phyloP scores from a whole-genome alignment of 2,113 vertebrate genomes.

The Accipiter virgatus region DNA sequence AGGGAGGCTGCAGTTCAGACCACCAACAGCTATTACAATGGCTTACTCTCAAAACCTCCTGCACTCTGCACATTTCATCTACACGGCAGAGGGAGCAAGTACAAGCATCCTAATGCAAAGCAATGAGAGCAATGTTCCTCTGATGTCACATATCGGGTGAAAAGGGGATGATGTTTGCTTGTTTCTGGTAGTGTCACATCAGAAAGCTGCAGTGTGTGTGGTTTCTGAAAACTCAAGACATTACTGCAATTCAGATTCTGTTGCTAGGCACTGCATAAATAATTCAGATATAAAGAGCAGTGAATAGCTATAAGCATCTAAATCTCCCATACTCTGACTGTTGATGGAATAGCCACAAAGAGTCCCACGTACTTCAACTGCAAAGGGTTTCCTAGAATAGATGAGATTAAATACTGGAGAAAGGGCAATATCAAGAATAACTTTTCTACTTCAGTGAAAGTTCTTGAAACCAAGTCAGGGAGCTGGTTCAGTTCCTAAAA shows the following conservation, averaged over 20 bases:
- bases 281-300: not conserved
- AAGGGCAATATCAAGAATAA: not conserved
- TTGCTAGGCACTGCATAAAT: not conserved
- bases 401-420: not conserved
- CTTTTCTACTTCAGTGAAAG: not conserved
- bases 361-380: not conserved
- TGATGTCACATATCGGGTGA: not conserved
- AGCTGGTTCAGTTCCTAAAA: not conserved
- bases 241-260: not conserved
- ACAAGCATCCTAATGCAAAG: not conserved
- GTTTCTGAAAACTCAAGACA: not conserved
- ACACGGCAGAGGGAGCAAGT: not conserved
- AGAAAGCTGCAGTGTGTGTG: not conserved
- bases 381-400: not conserved
- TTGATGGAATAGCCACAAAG: not conserved
- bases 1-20: not conserved
- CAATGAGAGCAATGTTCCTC: not conserved
- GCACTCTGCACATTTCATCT: not conserved
- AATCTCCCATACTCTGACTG: not conserved
- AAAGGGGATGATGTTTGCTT: not conserved
- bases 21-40: not conserved
- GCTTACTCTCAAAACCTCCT: not conserved
- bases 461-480: not conserved
- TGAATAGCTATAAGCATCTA: not conserved
- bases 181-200: not conserved